Conservation (phyloP, 1,140 invertebrate genomes). For the Pseudomyrmex gracilis region DNA sequence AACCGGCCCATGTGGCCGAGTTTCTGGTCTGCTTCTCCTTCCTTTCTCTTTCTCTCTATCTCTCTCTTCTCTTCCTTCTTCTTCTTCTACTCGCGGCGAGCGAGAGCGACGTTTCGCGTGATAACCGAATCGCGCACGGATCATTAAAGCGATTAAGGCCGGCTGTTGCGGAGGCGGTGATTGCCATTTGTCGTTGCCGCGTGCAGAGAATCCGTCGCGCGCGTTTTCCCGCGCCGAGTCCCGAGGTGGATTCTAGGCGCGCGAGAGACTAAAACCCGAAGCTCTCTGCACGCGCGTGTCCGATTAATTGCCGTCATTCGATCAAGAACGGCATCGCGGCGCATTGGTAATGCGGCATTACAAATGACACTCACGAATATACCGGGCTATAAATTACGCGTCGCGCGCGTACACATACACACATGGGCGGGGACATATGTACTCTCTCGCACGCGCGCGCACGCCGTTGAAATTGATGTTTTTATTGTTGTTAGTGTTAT, state of each 20-base stretch:
- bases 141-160: conserved; percentile 72
- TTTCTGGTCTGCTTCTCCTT: conserved; percentile 3
- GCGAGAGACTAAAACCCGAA: conserved; percentile 3
- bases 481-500: conserved; percentile 36
- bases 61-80: neutral
- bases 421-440: neutral
- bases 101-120: conserved; percentile 61
- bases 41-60: neutral
- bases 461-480: conserved; percentile 19
- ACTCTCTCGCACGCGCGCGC: neutral
- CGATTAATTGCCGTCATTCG: conserved; percentile 56
- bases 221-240: conserved; percentile 55
- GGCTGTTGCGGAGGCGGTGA: conserved; percentile 67
- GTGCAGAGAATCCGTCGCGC: conserved; percentile 39
- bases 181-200: conserved; percentile 71
- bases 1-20: conserved; percentile 1
- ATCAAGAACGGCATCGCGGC: conserved; percentile 54
- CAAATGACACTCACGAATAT: conserved; percentile 56
- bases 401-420: neutral
- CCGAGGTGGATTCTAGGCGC: conserved; percentile 57
- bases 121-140: conserved; percentile 71
- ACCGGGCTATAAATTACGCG: conserved; percentile 46
- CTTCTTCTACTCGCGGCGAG: neutral
- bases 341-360: conserved; percentile 59
- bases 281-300: conserved; percentile 22